phyloP scores from a whole-genome alignment of 37 sponge, comb jelly and placozoan genomes.

The Axinella damicornis region DNA sequence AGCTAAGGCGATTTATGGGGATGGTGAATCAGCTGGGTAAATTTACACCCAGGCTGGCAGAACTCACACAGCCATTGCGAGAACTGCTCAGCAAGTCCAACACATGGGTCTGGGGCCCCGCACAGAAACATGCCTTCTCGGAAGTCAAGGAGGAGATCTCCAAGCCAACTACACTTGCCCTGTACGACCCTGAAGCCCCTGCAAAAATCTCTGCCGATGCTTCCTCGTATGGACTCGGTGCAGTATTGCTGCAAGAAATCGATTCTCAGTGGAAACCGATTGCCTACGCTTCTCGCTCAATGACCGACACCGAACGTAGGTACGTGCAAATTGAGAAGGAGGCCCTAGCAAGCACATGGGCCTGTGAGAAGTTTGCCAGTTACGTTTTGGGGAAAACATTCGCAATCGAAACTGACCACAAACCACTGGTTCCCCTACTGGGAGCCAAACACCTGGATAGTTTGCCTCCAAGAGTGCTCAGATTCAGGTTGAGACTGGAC shows the following conservation, averaged over 20 bases:
- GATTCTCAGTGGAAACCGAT: constrained; percentile 34
- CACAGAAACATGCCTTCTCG: constrained; percentile 15
- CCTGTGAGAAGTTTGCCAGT: constrained; percentile 27
- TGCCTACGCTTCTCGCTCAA: constrained; percentile 37
- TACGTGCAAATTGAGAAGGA: constrained; percentile 34
- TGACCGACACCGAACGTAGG: constrained; percentile 30
- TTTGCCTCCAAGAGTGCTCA: constrained; percentile 13
- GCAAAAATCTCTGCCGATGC: constrained; percentile 40
- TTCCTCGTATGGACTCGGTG: constrained; percentile 47
- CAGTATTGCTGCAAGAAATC: constrained; percentile 26
- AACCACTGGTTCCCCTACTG: constrained; percentile 30
- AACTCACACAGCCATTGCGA: constrained; percentile 27
- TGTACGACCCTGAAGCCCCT: constrained; percentile 1
- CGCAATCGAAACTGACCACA: constrained; percentile 41
- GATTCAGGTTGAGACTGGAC: constrained; percentile 13
- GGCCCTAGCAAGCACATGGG: constrained; percentile 36
- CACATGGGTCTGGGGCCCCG: constrained; percentile 15
- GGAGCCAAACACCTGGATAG: constrained; percentile 8
- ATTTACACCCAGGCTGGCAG: constrained; percentile 26
- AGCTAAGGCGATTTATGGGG: constrained; percentile 34
- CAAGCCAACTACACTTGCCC: not conserved
- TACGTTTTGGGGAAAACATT: constrained; percentile 21
- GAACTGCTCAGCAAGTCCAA: constrained; percentile 30
- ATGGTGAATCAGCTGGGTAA: constrained; percentile 42
- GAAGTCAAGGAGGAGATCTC: constrained; percentile 19